Evolutionary conservation across 23 tunicate species (phyloP).

Genomic region (Ascidia mentula): DNA sequence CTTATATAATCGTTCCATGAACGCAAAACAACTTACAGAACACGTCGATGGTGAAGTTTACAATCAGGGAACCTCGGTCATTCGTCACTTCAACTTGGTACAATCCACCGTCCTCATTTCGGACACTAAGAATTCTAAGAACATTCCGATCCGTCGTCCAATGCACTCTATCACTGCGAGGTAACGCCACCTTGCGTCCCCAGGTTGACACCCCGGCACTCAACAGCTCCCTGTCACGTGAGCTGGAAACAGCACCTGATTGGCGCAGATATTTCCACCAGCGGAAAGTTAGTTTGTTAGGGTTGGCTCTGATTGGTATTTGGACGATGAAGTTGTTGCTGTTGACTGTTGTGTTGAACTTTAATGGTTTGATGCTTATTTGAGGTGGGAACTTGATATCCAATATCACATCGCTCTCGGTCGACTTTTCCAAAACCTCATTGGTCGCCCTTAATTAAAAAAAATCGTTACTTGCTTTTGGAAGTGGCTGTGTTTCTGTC

Average conservation of each 20-base stretch:
- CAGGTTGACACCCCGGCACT: background rate
- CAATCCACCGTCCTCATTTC: conserved; percentile 47
- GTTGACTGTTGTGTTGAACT: conserved; percentile 41
- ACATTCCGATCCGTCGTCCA: conserved; percentile 25
- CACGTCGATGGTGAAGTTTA: conserved; percentile 48
- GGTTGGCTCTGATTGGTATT: conserved; percentile 42
- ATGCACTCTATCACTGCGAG: background rate
- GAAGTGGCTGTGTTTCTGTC: too few species aligned
- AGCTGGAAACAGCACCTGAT: background rate
- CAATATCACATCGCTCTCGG: conserved; percentile 2
- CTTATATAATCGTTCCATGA: too few species aligned
- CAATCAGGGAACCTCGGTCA: conserved; percentile 19
- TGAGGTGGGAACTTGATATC: conserved; percentile 47
- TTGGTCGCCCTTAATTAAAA: conserved; percentile 38
- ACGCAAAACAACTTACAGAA: conserved; percentile 47
- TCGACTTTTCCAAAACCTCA: conserved; percentile 4
- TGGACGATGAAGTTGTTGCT: conserved; percentile 13
- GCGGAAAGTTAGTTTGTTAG: conserved; percentile 41
- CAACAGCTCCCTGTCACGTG: background rate
- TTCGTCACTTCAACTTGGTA: conserved; percentile 52
- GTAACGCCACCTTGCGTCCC: background rate
- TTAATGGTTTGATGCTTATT: background rate
- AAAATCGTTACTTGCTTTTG: too few species aligned
- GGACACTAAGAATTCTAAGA: conserved; percentile 32
- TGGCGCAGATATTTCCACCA: conserved; percentile 27